Base-by-base conservation (phyloP, 2,888 invertebrate genomes). In the Brachypalpus laphriformis region DNA sequence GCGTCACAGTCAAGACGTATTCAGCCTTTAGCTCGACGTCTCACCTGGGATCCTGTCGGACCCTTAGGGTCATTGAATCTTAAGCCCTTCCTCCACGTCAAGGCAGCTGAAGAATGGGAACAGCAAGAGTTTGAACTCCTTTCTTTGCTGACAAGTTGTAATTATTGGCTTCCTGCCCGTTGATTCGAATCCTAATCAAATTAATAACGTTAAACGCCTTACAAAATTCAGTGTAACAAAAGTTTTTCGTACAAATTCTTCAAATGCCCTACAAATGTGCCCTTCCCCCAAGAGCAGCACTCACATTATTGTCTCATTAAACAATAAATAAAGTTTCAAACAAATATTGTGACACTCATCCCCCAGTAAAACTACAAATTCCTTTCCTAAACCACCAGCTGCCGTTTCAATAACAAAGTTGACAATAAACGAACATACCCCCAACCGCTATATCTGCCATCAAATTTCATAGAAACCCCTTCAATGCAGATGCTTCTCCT, bases 391-490 rank as follows among this genome's bases (percentile, higher is more conserved):
- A 47, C 8, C 72, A 40, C 18, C 66, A 66, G 66, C 57, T 76
- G 76, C 51, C 68, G 16, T 51, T 59, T 66, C 51, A 34, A 59
- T 54, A 51, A 71, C 31, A 65, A 71, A 57, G 34, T 76, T 61
- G 57, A 65, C 82, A 71, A 71, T 28, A 51, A 51, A 45, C 76
- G 37, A 77, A 68, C 54, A 25, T 34, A 37, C 51, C 70, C 71
- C 57, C 34, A 61, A 42, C 54, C 49, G 22, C 45, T 57, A 28
- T 28, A 45, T 28, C 25, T 51, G 40, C 45, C 20, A 28, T 56
- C 45, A 75, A 47, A 61, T 31, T 54, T n/a, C n/a, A n/a, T 61
- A 63, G 25, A 42, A 71, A 5, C 61, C 72, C 34, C 66, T 82
- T 72, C 14, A 31, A 31, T 42, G 40, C 68, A 77, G 56, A 78